These are phyloP conservation scores for Ctenosaura bakeri DNA, from an alignment of 2,797 vertebrate species.

Conservation along the genomic window DNA sequence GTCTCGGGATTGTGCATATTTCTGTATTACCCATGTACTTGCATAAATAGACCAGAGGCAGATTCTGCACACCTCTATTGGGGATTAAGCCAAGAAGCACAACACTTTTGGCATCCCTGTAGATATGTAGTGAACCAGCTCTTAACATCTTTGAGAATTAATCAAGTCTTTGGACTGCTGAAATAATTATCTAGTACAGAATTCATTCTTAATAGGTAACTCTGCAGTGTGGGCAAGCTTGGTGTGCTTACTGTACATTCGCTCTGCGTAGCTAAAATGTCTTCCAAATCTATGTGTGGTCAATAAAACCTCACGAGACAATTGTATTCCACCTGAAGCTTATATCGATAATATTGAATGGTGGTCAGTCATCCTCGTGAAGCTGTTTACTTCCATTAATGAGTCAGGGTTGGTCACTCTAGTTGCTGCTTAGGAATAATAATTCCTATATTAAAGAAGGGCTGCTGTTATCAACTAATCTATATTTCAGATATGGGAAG, in stretches of 20 bases:
- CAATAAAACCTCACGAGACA: constrained; percentile 26
- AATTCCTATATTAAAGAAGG: constrained; percentile 25
- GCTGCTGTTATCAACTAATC: not conserved
- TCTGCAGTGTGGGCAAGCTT: not conserved
- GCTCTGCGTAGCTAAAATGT: not conserved
- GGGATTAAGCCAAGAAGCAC: not conserved
- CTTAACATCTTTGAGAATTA: not conserved
- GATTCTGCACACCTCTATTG: not conserved
- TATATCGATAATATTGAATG: constrained; percentile 33
- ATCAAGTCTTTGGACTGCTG: not conserved
- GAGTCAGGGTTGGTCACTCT: constrained; percentile 11
- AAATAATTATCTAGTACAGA: not conserved
- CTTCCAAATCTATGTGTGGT: not conserved
- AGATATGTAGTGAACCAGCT: not conserved
- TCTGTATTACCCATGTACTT: not conserved
- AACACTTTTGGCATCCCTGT: constrained; percentile 2
- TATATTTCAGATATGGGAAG: constrained; percentile 26
- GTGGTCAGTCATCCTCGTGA: constrained; percentile 19
- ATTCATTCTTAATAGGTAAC: constrained; percentile 8
- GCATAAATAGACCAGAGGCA: not conserved
- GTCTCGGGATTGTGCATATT: no score
- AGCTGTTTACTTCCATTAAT: constrained; percentile 38
- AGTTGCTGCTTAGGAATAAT: constrained; percentile 25
- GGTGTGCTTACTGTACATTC: constrained; percentile 25
- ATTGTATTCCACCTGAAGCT: constrained; percentile 25